Base-by-base conservation (phyloP, 2,113 vertebrate genomes). In the Cheilinus undulatus region DNA sequence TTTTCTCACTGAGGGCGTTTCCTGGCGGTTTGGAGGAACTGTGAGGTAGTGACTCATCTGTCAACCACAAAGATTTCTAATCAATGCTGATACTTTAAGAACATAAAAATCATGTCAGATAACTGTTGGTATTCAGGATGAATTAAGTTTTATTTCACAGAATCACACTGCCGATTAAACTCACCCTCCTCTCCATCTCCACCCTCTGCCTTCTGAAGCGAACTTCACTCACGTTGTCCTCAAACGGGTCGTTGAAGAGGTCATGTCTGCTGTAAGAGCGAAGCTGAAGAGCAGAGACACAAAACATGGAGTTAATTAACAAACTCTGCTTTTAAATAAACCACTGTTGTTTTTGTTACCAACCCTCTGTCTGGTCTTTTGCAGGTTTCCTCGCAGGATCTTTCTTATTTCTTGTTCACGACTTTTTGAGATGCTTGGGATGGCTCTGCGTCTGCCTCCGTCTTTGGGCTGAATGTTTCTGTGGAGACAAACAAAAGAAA, bases 231-330 rank as follows among this genome's bases (percentile, higher is more conserved):
- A 96, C 92, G 53, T 94, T 91, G 14, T 97, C 96, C 87, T 98
- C 97, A 0, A 94, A 95, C 1, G 95, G 95, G 76, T 98, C 97
- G 0, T 94, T 93, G 74, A 97, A 81, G 48, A 99, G 93, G 0
- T 96, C 96, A 84, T 98, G 97, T 67, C 96, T 90, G 83, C 96
- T 99, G 92, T 98, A 98, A 7, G 97, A 98, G 17, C 95, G 94
- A 30, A 99, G 78, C 97, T 99, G 88, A 15, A 56, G 30, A 38
- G 24, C 0, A 51, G 11, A 60, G 15, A 9, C 3, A 15, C n/a
- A 7, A 23, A 38, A 0, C 3, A 1, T 5, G n/a, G 26, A 19
- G 7, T 71, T 28, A 72, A 2, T n/a, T 12, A 3, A 42, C 12
- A 48, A 3, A 15, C 5, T 26, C 15, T 9, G 27, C 36, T 38